phyloP scores from a whole-genome alignment of 2,113 vertebrate species.

The Bos indicus region DNA sequence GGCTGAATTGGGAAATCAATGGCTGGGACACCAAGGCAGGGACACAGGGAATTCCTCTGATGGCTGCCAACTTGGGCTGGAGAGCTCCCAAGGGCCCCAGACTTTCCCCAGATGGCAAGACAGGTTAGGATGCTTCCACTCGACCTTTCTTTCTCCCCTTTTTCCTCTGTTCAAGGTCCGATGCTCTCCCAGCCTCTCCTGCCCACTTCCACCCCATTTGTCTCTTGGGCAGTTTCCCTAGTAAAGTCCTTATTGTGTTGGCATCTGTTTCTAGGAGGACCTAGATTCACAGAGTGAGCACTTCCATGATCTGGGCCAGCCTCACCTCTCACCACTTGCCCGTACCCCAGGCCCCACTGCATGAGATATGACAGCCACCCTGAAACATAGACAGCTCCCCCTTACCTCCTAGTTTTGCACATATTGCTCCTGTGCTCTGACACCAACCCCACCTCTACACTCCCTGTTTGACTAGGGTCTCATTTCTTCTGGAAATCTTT shows the following conservation, averaged over 20 bases:
- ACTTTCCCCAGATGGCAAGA: not conserved
- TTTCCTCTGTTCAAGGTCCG: not conserved
- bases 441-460: not conserved
- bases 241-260: not conserved
- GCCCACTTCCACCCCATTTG: not conserved
- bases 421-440: not conserved
- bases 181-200: not conserved
- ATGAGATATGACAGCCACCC: too few relatives aligned
- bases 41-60: fast-evolving
- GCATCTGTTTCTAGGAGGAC: not conserved
- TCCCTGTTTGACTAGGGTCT: not conserved
- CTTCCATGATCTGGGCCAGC: not conserved
- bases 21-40: not conserved
- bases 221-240: not conserved
- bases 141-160: not conserved
- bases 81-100: not conserved
- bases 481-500: not conserved
- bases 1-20: not conserved
- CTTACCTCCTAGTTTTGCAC: not conserved
- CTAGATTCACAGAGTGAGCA: not conserved
- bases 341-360: fast-evolving
- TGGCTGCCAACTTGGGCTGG: fast-evolving
- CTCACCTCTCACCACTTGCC: not conserved
- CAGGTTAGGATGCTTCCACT: not conserved
- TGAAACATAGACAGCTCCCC: not conserved